phyloP scores from a whole-genome alignment of 1,140 invertebrate genomes.

The Steinernema khuongi region DNA sequence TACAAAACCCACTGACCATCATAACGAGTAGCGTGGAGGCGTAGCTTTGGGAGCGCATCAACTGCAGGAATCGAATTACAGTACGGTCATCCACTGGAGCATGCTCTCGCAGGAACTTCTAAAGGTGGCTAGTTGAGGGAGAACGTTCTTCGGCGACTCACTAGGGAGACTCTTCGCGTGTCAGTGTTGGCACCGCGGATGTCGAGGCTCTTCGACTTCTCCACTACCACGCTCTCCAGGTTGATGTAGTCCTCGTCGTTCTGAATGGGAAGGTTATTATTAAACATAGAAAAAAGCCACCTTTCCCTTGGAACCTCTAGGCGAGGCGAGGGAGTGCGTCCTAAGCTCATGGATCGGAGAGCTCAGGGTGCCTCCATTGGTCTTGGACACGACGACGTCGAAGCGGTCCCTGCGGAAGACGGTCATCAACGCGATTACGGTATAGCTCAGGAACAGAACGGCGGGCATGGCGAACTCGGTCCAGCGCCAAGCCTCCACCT shows the following conservation, averaged over 20 bases:
- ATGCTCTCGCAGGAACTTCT: neutral
- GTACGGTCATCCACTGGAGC: neutral
- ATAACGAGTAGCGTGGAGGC: neutral
- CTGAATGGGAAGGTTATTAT: too few species aligned
- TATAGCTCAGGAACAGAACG: neutral
- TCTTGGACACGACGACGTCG: neutral
- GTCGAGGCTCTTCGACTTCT: conserved; percentile 2
- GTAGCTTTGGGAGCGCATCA: neutral
- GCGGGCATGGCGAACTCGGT: neutral
- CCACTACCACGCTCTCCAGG: neutral
- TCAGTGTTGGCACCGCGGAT: neutral
- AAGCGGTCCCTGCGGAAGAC: neutral
- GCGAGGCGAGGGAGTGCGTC: neutral
- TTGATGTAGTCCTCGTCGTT: neutral
- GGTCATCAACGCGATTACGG: neutral
- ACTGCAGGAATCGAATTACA: neutral
- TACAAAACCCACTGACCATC: conserved; percentile 7
- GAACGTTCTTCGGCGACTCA: too few species aligned
- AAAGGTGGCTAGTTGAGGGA: neutral
- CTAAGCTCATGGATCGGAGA: neutral
- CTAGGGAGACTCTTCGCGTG: neutral
- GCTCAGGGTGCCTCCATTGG: neutral
- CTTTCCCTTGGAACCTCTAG: neutral
- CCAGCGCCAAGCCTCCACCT: neutral
- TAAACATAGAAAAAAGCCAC: too few species aligned